Evolutionary conservation across 2,113 vertebrate species (phyloP).

Genomic region (Phalacrocorax carbo): DNA sequence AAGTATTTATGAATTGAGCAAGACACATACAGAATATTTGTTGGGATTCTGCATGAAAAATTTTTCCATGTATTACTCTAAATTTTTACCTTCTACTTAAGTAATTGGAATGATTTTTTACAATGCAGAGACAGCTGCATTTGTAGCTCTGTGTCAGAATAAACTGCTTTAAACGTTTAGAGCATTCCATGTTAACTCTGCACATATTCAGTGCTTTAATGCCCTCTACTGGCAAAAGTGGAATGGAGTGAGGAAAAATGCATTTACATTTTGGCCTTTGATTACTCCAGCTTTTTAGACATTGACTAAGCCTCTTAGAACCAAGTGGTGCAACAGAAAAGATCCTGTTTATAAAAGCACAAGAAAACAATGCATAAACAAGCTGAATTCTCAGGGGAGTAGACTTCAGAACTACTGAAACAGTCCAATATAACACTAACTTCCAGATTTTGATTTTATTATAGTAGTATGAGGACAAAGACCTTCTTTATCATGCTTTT

Average conservation of each 20-base stretch:
- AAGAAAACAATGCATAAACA: background rate
- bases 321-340: background rate
- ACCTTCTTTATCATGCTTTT: background rate
- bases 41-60: background rate
- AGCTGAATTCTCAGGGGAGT: background rate
- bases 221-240: conserved; percentile 49
- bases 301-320: background rate
- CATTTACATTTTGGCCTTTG: background rate
- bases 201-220: background rate
- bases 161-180: background rate
- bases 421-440: background rate
- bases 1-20: background rate
- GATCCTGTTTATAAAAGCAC: background rate
- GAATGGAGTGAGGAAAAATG: background rate
- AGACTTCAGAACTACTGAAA: background rate
- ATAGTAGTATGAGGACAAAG: background rate
- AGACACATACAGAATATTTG: background rate
- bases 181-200: background rate
- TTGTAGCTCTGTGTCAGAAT: background rate
- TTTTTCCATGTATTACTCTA: background rate
- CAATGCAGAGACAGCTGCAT: background rate
- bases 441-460: background rate
- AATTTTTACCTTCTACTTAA: background rate
- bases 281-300: background rate
- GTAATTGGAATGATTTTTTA: background rate